phyloP scores from a whole-genome alignment of 2,797 vertebrate genomes.

The Eupleurogrammus muticus region DNA sequence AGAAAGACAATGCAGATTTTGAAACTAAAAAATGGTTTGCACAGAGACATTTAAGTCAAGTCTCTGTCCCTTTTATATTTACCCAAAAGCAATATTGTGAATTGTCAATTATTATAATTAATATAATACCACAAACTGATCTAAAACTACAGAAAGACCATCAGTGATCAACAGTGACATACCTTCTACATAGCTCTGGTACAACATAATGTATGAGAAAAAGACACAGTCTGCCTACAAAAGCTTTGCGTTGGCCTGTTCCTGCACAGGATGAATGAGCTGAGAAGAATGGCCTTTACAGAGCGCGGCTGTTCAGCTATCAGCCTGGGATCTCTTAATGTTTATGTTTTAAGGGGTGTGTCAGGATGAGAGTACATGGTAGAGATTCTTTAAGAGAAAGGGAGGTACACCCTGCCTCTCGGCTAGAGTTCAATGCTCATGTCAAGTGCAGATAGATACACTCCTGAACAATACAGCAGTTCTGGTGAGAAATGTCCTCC shows the following conservation, averaged over 20 bases:
- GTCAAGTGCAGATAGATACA: slow-evolving; percentile 71
- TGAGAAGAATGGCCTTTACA: slow-evolving; percentile 56
- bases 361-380: slow-evolving; percentile 70
- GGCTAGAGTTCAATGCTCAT: slow-evolving; percentile 57
- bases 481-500: slow-evolving; percentile 67
- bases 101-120: background rate
- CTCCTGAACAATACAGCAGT: slow-evolving; percentile 66
- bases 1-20: too few species aligned
- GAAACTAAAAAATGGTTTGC: too few species aligned
- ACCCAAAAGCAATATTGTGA: too few species aligned
- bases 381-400: slow-evolving; percentile 60
- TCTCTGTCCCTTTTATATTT: too few species aligned
- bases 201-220: background rate
- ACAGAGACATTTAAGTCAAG: background rate
- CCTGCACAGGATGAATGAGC: slow-evolving; percentile 67
- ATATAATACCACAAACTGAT: background rate
- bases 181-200: background rate
- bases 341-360: slow-evolving; percentile 76
- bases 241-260: slow-evolving; percentile 55
- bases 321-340: slow-evolving; percentile 67
- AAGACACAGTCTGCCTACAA: slow-evolving; percentile 22
- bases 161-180: background rate
- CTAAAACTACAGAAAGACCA: background rate
- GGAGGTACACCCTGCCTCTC: slow-evolving; percentile 66
- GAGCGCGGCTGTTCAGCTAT: slow-evolving; percentile 50